These are phyloP conservation scores for Hydra vulgaris DNA, from an alignment of 30 jellyfish, hydroid and myxozoan genomes.

Conservation along the genomic window DNA sequence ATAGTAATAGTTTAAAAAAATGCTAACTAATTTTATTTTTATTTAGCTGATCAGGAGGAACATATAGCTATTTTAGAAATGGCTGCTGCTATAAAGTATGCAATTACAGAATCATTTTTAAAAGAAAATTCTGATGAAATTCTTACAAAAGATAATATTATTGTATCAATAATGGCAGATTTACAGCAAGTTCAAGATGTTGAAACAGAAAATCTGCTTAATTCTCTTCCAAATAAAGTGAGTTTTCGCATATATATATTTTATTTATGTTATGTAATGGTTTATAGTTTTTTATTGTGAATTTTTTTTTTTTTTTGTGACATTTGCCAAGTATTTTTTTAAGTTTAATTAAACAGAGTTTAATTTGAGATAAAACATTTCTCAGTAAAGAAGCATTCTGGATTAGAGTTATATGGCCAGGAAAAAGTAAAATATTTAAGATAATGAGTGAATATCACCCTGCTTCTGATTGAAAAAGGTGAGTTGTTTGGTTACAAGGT, in stretches of 20 bases:
- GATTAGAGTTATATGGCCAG: no score
- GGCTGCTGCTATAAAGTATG: conserved; percentile 82
- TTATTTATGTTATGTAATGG: background rate
- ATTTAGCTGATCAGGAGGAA: conserved; percentile 86
- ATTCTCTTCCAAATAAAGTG: conserved; percentile 46
- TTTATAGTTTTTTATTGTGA: background rate
- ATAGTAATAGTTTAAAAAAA: no score
- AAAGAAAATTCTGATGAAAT: conserved; percentile 15
- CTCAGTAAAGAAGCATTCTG: no score
- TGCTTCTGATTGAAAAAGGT: no score
- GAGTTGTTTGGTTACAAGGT: no score
- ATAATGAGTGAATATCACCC: no score
- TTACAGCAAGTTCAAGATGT: conserved; percentile 75
- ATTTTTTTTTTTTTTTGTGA: background rate
- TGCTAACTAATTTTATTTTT: no score
- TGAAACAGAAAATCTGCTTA: conserved; percentile 35
- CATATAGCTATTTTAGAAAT: conserved; percentile 85
- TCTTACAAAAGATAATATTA: conserved; percentile 39
- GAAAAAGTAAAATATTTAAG: no score
- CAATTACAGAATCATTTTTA: conserved; percentile 28
- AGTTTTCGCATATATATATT: background rate
- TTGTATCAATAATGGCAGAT: conserved; percentile 69
- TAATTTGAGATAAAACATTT: no score
- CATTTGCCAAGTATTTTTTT: background rate
- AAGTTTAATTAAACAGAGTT: no score